These are phyloP conservation scores for Aotus griseimembra DNA, from an alignment of 2,797 vertebrate species.

Conservation along the genomic window DNA sequence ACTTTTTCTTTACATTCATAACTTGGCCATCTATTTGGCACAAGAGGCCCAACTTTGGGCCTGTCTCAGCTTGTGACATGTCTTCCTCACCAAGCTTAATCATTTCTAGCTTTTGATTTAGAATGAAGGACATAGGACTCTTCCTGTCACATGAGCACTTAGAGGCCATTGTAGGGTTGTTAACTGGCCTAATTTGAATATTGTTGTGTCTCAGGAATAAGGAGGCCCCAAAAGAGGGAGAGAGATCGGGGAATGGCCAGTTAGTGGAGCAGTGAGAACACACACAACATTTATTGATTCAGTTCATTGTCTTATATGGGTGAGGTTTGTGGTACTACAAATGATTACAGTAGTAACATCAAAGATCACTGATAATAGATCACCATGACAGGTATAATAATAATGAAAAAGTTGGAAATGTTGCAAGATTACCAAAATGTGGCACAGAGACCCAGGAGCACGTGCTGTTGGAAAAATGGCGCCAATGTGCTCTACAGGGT, in stretches of 20 bases:
- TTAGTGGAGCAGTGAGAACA: neutral
- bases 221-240: neutral
- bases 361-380: neutral
- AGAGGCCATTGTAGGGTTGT: neutral
- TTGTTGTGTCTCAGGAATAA: neutral
- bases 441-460: neutral
- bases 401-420: neutral
- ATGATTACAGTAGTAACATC: neutral
- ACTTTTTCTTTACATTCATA: neutral
- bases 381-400: neutral
- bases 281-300: neutral
- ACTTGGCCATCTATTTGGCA: neutral
- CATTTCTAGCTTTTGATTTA: neutral
- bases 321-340: neutral
- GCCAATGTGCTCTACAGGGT: neutral
- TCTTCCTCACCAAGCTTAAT: neutral
- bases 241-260: neutral
- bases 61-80: neutral
- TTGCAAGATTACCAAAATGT: neutral
- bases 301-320: neutral
- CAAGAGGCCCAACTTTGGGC: neutral
- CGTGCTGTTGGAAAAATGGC: neutral
- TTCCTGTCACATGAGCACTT: neutral
- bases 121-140: neutral
- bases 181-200: neutral